These are phyloP conservation scores for Drosophila micromelanica DNA, from an alignment of 1,140 invertebrate species.

Conservation along the genomic window DNA sequence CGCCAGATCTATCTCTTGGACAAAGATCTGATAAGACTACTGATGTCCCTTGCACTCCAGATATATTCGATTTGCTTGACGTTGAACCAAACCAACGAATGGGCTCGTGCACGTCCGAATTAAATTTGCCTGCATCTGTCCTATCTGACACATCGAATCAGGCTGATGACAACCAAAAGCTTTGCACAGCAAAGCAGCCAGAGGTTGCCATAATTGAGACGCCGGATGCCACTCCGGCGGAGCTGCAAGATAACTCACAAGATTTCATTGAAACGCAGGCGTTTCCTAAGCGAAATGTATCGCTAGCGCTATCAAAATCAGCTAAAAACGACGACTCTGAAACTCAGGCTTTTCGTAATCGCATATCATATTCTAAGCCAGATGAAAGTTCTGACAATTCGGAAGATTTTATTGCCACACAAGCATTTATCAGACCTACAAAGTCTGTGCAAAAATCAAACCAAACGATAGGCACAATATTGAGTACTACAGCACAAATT, in stretches of 20 bases:
- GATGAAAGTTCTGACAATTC: neutral
- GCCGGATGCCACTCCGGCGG: slow-evolving; percentile 28
- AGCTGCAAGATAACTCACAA: slow-evolving; percentile 1
- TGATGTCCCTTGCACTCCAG: slow-evolving; percentile 42
- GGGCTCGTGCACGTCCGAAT: neutral
- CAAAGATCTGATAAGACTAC: neutral
- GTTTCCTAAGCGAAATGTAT: neutral
- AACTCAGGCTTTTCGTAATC: slow-evolving; percentile 30
- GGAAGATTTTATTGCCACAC: slow-evolving; percentile 29
- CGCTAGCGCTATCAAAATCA: too few species aligned
- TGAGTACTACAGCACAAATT: slow-evolving; percentile 3
- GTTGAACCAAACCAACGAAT: neutral
- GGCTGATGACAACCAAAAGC: slow-evolving; percentile 7
- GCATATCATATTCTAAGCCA: neutral
- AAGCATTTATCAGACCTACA: slow-evolving; percentile 2
- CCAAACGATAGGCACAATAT: neutral
- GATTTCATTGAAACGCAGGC: slow-evolving; percentile 18
- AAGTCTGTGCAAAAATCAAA: neutral
- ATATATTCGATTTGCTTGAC: slow-evolving; percentile 43
- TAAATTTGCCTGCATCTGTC: neutral
- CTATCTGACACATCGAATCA: slow-evolving; percentile 17
- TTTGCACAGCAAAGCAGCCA: slow-evolving; percentile 32
- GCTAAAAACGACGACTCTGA: slow-evolving; percentile 7
- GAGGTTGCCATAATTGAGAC: slow-evolving; percentile 41
- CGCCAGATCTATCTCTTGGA: slow-evolving; percentile 32